Evolutionary conservation across 2,888 invertebrate species (phyloP).

Genomic region (Coecobrya sp.): DNA sequence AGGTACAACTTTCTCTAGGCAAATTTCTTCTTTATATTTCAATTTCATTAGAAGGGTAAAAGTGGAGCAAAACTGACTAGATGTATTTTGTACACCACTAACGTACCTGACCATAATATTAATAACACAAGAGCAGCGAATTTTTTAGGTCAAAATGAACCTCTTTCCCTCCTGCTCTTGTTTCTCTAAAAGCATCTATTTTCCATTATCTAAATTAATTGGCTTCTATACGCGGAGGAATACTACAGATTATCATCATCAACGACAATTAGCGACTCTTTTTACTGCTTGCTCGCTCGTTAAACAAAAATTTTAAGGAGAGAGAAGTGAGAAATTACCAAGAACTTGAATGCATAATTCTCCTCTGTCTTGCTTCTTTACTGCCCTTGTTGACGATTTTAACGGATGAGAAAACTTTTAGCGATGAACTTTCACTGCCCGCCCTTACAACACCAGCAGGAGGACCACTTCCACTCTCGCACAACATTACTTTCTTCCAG

Average conservation of each 20-base stretch:
- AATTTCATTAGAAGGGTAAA: not conserved
- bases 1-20: not conserved
- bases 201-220: not conserved
- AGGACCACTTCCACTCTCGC: slow-evolving; percentile 30
- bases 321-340: slow-evolving; percentile 39
- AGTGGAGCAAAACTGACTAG: not conserved
- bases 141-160: slow-evolving; percentile 1
- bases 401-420: not conserved
- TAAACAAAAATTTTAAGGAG: not conserved
- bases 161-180: not conserved
- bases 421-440: slow-evolving; percentile 3
- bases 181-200: not conserved
- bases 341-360: slow-evolving; percentile 61
- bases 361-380: not conserved
- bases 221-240: not conserved
- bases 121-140: not conserved
- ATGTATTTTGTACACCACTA: not conserved
- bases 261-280: not conserved
- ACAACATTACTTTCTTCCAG: slow-evolving; percentile 31
- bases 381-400: not conserved
- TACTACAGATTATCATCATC: not conserved
- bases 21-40: not conserved
- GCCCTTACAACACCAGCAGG: slow-evolving; percentile 23
- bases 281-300: not conserved
- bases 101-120: not conserved